Evolutionary conservation across 2,888 invertebrate genomes (phyloP).

Genomic region (Ceramica pisi): DNA sequence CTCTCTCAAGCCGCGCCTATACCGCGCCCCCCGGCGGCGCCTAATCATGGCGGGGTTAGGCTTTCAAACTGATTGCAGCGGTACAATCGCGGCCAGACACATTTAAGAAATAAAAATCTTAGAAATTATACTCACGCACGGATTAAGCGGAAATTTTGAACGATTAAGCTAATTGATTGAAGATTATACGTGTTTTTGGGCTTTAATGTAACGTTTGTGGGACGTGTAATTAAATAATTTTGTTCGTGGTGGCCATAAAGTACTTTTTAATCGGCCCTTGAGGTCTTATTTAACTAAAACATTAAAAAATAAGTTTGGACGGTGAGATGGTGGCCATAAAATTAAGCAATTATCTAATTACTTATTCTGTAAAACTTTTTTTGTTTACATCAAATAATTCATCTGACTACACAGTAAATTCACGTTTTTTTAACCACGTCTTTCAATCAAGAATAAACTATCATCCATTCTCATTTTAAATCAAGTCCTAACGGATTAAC

Average conservation of each 20-base stretch:
- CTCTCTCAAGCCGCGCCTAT: slow-evolving; percentile 50
- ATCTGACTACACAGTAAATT: not conserved
- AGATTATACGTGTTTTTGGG: slow-evolving; percentile 47
- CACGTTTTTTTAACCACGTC: not conserved
- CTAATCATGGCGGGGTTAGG: slow-evolving; percentile 76
- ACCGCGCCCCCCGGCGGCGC: slow-evolving; percentile 54
- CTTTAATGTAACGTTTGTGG: slow-evolving; percentile 32
- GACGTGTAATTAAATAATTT: slow-evolving; percentile 44
- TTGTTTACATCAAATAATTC: not conserved
- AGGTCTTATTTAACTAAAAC: slow-evolving; percentile 19
- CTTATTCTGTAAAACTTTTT: not conserved
- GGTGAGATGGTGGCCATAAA: too few species aligned
- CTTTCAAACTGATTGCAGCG: slow-evolving; percentile 79
- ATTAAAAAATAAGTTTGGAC: slow-evolving; percentile 3
- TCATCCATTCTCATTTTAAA: not conserved
- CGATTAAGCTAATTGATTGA: slow-evolving; percentile 57
- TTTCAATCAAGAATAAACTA: not conserved
- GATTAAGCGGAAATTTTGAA: slow-evolving; percentile 42
- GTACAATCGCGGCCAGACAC: slow-evolving; percentile 51
- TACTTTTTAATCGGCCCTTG: slow-evolving; percentile 42
- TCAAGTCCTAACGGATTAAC: slow-evolving; percentile 11
- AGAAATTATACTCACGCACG: slow-evolving; percentile 31
- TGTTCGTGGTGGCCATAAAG: slow-evolving; percentile 13
- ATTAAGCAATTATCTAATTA: not conserved
- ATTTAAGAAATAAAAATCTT: slow-evolving; percentile 20